Evolutionary conservation across 2,888 invertebrate species (phyloP), one percentile per base, ranked within the genome.

Genomic region (Homarus gammarus): DNA sequence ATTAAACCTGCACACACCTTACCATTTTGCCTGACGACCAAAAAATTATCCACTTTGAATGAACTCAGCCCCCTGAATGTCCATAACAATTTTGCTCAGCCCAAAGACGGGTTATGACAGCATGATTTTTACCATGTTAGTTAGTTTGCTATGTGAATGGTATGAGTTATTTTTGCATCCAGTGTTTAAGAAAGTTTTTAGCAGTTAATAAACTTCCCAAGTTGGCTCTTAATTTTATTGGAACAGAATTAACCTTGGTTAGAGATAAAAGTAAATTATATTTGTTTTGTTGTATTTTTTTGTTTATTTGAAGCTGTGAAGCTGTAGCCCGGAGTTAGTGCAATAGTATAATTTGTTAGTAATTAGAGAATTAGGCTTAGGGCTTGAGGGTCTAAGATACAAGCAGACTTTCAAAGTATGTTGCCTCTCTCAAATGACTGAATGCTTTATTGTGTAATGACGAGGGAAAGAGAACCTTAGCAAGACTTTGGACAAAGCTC

Each of bases 151-250:
- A 85, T 86, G 86, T 86, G 86, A 86, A 86, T 86, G 86, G 78
- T 86, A 38, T 78, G 86, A 70, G 86, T 64, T 86, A 79, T 79
- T 51, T 49, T 49, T 86, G 86, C 86, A 86, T 79, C 85, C 51
- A 68, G 77, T 68, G 49, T 78, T 77, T 27, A n/a, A 85, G 61
- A 31, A 33, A 40, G 36, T 77, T 75, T 49, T 68, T 78, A 36
- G 33, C 84, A 51, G 79, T 83, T 31, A 72, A 72, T 72, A 83
- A 82, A 70, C 15, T 27, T 75, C 40, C 49, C n/a, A 40, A 49
- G 44, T 68, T 77, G 40, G 33, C 33, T 40, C 27, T 31, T 77
- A 40, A 77, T 64, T 77, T 84, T 36, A 56, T 68, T 77, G 40
- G 33, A 81, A 64, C n/a, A n/a, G 38, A 56, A 38, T 64, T 81